phyloP scores from a whole-genome alignment of 2,797 vertebrate species.

The Phataginus tetradactyla region DNA sequence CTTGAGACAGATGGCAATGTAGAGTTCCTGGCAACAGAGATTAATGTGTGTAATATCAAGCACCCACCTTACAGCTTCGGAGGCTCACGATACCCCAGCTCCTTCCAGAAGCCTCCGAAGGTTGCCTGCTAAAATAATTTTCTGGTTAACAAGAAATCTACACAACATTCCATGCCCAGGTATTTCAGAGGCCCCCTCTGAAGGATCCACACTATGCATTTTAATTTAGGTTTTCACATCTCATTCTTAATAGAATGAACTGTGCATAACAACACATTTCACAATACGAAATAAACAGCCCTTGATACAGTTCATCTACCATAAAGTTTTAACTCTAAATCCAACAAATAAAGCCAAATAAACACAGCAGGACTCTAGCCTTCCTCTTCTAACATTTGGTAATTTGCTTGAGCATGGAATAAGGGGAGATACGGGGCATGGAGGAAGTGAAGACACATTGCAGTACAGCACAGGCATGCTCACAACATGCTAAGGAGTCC shows the following conservation, averaged over 20 bases:
- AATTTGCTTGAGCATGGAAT: constrained; percentile 56
- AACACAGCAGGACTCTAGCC: constrained; percentile 60
- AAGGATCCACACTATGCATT: constrained; percentile 61
- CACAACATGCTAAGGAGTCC: constrained; percentile 2
- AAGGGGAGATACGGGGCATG: not conserved
- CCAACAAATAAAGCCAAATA: constrained; percentile 75
- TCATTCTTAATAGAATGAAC: constrained; percentile 68
- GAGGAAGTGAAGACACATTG: not conserved
- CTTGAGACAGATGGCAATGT: constrained; percentile 85
- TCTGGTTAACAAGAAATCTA: constrained; percentile 69
- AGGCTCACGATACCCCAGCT: constrained; percentile 66
- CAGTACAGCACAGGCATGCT: not conserved
- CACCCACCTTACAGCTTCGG: constrained; percentile 83
- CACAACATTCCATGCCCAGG: constrained; percentile 53
- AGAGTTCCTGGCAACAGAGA: constrained; percentile 84
- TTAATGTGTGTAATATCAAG: constrained; percentile 84
- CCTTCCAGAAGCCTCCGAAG: constrained; percentile 60
- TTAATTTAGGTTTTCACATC: constrained; percentile 71
- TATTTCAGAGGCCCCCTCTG: constrained; percentile 60
- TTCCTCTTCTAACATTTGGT: constrained; percentile 48
- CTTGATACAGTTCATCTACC: constrained; percentile 56
- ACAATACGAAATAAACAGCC: constrained; percentile 70
- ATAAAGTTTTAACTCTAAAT: constrained; percentile 71
- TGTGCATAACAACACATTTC: constrained; percentile 54
- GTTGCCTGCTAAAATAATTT: constrained; percentile 71